Percentiles rank a stretch among this genome's conserved stretches.
Evolutionary conservation across 2,113 vertebrate genomes (phyloP).

Genomic region (Tetraodon nigroviridis): DNA sequence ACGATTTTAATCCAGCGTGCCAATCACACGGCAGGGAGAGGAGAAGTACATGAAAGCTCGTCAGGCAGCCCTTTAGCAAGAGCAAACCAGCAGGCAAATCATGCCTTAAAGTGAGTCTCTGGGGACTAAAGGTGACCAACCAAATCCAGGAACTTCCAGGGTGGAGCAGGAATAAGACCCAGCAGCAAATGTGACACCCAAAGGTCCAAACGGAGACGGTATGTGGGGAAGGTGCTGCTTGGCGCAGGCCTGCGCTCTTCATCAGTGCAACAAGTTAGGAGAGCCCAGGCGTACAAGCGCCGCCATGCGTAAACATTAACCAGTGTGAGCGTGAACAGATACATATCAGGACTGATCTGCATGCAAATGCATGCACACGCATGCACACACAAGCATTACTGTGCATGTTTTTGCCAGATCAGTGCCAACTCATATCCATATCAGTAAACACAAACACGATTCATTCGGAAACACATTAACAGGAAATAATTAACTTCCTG

Average conservation of each 20-base stretch:
- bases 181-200: no score
- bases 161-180: no score
- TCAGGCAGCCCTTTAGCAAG: constrained; percentile 63
- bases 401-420: constrained; percentile 11
- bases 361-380: constrained; percentile 1
- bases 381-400: neutral
- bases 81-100: constrained; percentile 66
- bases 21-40: constrained; percentile 65
- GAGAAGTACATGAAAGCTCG: constrained; percentile 66
- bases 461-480: constrained; percentile 11
- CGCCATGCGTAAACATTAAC: neutral
- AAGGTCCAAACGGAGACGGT: no score
- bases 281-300: constrained; percentile 5
- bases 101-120: constrained; percentile 58
- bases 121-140: constrained; percentile 21
- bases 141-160: no score
- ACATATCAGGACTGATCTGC: neutral
- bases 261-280: constrained; percentile 40
- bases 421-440: constrained; percentile 6
- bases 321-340: neutral
- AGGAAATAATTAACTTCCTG: neutral
- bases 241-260: constrained; percentile 6
- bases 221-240: no score
- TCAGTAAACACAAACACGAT: constrained; percentile 7
- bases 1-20: constrained; percentile 60